Evolutionary conservation across 2,113 vertebrate genomes (phyloP).

Genomic region (Balaeniceps rex): DNA sequence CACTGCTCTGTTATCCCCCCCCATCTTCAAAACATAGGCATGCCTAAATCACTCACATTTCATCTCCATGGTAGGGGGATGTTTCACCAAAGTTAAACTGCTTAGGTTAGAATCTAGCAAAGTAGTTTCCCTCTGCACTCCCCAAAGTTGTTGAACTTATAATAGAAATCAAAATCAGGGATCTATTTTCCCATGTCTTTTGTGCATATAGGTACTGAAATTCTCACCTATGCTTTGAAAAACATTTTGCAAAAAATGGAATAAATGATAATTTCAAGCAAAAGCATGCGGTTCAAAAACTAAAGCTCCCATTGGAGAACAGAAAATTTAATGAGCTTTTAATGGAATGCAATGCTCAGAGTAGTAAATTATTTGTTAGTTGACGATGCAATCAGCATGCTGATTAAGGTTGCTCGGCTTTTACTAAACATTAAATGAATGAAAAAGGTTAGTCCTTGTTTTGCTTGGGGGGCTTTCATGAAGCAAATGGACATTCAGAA

Average conservation of each 20-base stretch:
- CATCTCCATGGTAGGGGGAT: not conserved
- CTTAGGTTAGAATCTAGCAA: slow-evolving; percentile 19
- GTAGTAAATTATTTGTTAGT: slow-evolving; percentile 84
- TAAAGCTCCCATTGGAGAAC: slow-evolving; percentile 80
- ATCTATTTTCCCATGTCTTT: slow-evolving; percentile 12
- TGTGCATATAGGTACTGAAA: slow-evolving; percentile 46
- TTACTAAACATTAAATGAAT: slow-evolving; percentile 80
- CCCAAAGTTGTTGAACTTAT: not conserved
- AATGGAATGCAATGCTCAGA: slow-evolving; percentile 79
- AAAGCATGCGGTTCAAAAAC: slow-evolving; percentile 72
- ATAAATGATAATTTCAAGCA: slow-evolving; percentile 73
- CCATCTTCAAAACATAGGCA: not conserved
- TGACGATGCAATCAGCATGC: slow-evolving; percentile 81
- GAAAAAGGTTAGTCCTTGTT: slow-evolving; percentile 75
- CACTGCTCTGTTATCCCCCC: not conserved
- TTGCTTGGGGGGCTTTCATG: slow-evolving; percentile 77
- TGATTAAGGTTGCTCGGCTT: slow-evolving; percentile 78
- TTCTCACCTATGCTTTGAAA: slow-evolving; percentile 53
- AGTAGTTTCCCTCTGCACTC: not conserved
- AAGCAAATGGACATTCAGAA: slow-evolving; percentile 77
- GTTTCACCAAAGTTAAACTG: not conserved
- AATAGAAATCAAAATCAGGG: not conserved
- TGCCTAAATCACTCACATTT: not conserved
- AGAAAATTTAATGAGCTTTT: slow-evolving; percentile 82
- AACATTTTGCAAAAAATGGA: slow-evolving; percentile 53